Evolutionary conservation across 2,797 vertebrate species (phyloP), one percentile per base, ranked within the genome.

Genomic region (Phalanger gymnotis): DNA sequence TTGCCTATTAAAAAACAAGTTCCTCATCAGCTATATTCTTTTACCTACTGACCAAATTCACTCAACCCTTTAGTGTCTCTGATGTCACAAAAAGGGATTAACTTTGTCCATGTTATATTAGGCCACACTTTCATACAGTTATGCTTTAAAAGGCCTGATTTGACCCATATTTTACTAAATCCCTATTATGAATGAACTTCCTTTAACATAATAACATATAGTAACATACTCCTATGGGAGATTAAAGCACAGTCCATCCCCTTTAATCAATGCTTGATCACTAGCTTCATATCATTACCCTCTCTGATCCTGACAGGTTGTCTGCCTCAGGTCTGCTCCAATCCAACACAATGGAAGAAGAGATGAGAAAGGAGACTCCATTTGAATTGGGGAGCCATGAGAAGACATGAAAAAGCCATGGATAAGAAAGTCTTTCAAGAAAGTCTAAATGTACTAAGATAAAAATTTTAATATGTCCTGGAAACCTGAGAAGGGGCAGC

Each of bases 371-470:
- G 66, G 66, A 73, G 34, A 40, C 19, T 40, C 40, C 16, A 73
- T 73, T 16, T 40, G 66, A 73, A 73, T 73, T 73, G 16, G 66
- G 40, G 40, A 51, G 47, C 54, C 40, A 30, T 7, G 47, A 16
- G 31, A 58, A 52, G 19, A 6, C n/a, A n/a, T n/a, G n/a, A n/a
- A n/a, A n/a, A n/a, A n/a, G n/a, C n/a, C n/a, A n/a, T 2, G 13
- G 19, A 81, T 25, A 40, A 81, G n/a, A 91, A 31, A 91, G 19
- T 94, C 91, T 93, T 90, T n/a, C n/a, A n/a, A n/a, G n/a, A 91
- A n/a, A 34, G 22, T 92, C 27, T 47, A 13, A 16, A 13, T 53
- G 89, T 53, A 92, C 47, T 94, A 93, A 97, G 92, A 90, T 34
- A n/a, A 31, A 95, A 34, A 28, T 40, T 96, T 34, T 94, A 56